Conservation (phyloP, 2,113 vertebrate species). For the Shinisaurus crocodilurus region DNA sequence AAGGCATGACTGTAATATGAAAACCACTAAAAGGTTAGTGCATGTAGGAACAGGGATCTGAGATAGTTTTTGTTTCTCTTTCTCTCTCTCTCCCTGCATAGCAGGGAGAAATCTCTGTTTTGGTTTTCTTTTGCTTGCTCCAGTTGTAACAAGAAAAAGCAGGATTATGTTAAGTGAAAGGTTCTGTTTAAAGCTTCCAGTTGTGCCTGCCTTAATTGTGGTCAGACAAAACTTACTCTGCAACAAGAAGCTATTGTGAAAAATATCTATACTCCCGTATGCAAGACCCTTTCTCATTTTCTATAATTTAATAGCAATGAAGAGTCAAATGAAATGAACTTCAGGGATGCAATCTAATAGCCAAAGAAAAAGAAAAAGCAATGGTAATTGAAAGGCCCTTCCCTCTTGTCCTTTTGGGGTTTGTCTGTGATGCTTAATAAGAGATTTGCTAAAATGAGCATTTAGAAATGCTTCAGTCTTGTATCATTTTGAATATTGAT, state of each 20-base stretch:
- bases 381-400: background rate
- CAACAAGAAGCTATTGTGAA: background rate
- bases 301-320: conserved; percentile 10
- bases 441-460: background rate
- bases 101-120: too few relatives aligned
- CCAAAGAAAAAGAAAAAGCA: conserved; percentile 36
- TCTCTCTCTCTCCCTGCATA: too few relatives aligned
- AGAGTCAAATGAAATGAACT: conserved; percentile 35
- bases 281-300: background rate
- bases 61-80: too few relatives aligned
- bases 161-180: too few relatives aligned
- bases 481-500: background rate
- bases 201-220: too few relatives aligned
- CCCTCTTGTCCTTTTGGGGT: background rate
- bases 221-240: too few relatives aligned
- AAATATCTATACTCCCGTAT: conserved; percentile 32
- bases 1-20: background rate
- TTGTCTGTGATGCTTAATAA: background rate
- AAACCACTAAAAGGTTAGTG: too few relatives aligned
- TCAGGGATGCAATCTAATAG: background rate
- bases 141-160: too few relatives aligned
- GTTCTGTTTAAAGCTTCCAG: too few relatives aligned
- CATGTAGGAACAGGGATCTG: too few relatives aligned
- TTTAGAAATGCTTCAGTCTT: conserved; percentile 1
- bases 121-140: too few relatives aligned